phyloP scores from a whole-genome alignment of 2,888 invertebrate genomes.

The Crossocerus cetratus region DNA sequence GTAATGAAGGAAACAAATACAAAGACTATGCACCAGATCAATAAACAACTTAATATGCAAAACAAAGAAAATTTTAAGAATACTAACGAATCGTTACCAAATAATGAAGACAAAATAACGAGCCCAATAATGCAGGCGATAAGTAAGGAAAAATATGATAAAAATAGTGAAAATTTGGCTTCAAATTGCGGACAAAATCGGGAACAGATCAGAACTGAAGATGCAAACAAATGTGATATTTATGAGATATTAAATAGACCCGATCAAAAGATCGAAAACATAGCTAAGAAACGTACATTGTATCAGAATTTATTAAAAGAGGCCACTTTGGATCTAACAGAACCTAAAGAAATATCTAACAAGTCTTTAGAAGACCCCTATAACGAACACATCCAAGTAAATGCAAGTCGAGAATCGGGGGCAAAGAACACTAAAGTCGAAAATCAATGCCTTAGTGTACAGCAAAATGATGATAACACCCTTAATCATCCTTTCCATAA shows the following conservation, averaged over 20 bases:
- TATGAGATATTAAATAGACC: slow-evolving; percentile 29
- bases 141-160: slow-evolving; percentile 5
- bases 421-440: background rate
- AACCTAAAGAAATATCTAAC: slow-evolving; percentile 20
- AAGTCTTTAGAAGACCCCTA: background rate
- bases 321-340: slow-evolving; percentile 62
- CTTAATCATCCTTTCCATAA: background rate
- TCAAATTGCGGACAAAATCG: slow-evolving; percentile 33
- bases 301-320: slow-evolving; percentile 70
- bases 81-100: slow-evolving; percentile 46
- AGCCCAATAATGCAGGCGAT: slow-evolving; percentile 16
- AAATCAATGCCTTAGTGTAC: background rate
- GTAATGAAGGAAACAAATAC: slow-evolving; percentile 79
- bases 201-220: slow-evolving; percentile 15
- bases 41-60: slow-evolving; percentile 77
- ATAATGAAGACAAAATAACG: slow-evolving; percentile 50
- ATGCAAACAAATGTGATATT: background rate
- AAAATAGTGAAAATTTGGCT: slow-evolving; percentile 19
- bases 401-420: slow-evolving; percentile 3
- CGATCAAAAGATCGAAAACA: slow-evolving; percentile 43
- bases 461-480: background rate
- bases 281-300: slow-evolving; percentile 65
- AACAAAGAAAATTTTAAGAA: slow-evolving; percentile 19
- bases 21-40: slow-evolving; percentile 87
- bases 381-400: slow-evolving; percentile 15